A percentile compares a stretch with the other conserved stretches of the same genome.
phyloP scores from a whole-genome alignment of 2,797 vertebrate genomes.

The Enteromius argenteus region DNA sequence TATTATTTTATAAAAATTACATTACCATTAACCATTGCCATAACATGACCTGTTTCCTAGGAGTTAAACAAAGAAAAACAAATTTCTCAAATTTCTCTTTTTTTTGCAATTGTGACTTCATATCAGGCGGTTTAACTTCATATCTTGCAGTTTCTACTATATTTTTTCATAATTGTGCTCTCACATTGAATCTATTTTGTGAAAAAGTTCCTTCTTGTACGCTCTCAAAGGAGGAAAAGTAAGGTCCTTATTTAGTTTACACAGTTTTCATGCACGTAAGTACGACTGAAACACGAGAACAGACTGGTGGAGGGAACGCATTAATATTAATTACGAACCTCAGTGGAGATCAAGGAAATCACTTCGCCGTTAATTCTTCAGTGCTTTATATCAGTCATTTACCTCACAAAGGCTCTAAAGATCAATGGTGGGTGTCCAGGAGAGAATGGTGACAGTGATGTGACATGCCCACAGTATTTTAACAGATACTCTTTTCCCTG shows the following conservation, averaged over 20 bases:
- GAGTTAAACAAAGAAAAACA: neutral
- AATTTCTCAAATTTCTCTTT: neutral
- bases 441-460: constrained; percentile 44
- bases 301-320: neutral
- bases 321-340: constrained; percentile 31
- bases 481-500: constrained; percentile 34
- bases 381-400: constrained; percentile 38
- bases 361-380: constrained; percentile 5
- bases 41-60: neutral
- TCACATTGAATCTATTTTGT: neutral
- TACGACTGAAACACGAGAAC: neutral
- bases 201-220: neutral
- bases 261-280: neutral
- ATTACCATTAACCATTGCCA: neutral
- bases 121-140: neutral
- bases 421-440: constrained; percentile 36
- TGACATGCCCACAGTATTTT: constrained; percentile 43
- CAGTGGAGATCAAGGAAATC: constrained; percentile 14
- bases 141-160: neutral
- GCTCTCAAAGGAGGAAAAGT: neutral
- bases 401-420: constrained; percentile 48
- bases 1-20: neutral
- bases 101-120: neutral
- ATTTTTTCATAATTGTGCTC: neutral
- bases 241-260: no score